These are phyloP conservation scores for Cephus sareptanus DNA, from an alignment of 2,888 invertebrate genomes.

Conservation along the genomic window DNA sequence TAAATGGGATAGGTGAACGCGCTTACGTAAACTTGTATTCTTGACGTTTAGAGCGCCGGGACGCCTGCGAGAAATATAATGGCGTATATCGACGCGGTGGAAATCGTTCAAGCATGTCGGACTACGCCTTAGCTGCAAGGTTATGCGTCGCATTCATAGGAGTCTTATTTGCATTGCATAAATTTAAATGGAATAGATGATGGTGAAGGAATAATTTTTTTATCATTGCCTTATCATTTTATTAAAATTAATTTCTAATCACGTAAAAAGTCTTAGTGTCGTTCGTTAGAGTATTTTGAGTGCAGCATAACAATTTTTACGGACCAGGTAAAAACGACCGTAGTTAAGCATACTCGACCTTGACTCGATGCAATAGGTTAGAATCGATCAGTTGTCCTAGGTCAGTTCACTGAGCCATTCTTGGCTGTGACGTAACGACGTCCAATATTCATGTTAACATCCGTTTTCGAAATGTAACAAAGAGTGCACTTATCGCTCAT, in stretches of 20 bases:
- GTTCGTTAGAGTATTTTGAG: background rate
- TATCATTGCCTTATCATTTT: background rate
- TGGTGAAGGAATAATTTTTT: background rate
- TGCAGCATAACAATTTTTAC: background rate
- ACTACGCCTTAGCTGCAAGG: constrained; percentile 53
- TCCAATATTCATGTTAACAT: background rate
- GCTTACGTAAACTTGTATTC: constrained; percentile 34
- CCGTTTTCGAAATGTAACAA: background rate
- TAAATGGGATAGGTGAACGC: background rate
- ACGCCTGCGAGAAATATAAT: constrained; percentile 36
- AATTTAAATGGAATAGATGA: background rate
- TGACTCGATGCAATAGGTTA: background rate
- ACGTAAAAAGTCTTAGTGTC: background rate
- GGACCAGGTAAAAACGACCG: background rate
- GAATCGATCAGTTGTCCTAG: background rate
- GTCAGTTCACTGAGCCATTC: background rate
- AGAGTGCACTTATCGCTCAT: background rate
- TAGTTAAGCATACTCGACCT: background rate
- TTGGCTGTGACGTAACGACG: background rate
- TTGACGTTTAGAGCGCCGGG: constrained; percentile 30
- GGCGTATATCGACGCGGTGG: constrained; percentile 28
- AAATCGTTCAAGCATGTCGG: constrained; percentile 48
- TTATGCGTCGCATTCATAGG: constrained; percentile 27
- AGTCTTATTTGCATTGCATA: background rate
- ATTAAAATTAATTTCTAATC: background rate